Percentiles rank a stretch among this genome's conserved stretches.
These are phyloP conservation scores for Tethea ocularis DNA, from an alignment of 2,888 invertebrate species.

Conservation along the genomic window DNA sequence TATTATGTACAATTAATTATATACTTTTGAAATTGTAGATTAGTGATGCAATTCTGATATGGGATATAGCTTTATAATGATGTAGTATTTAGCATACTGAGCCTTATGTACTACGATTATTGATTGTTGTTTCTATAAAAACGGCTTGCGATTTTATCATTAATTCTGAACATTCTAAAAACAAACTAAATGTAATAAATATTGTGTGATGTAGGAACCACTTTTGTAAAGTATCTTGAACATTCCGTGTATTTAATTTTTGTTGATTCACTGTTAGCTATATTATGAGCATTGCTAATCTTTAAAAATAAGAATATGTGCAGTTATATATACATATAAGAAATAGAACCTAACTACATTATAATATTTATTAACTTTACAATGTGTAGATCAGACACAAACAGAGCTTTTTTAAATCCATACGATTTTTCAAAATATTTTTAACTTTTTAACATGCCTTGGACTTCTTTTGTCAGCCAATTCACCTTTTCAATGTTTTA, in stretches of 20 bases:
- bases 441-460: neutral
- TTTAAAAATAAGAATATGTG: constrained; percentile 22
- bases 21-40: constrained; percentile 52
- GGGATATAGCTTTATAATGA: constrained; percentile 88
- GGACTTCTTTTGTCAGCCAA: neutral
- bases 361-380: neutral
- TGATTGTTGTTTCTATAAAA: constrained; percentile 51
- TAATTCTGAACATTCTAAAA: constrained; percentile 11
- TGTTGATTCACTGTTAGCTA: neutral
- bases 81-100: constrained; percentile 69
- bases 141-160: constrained; percentile 48
- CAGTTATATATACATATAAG: constrained; percentile 22
- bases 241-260: constrained; percentile 8
- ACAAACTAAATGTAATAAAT: constrained; percentile 8
- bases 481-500: neutral
- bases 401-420: constrained; percentile 33
- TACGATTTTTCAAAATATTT: constrained; percentile 20
- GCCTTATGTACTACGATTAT: constrained; percentile 63
- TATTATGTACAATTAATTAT: constrained; percentile 18
- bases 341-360: neutral
- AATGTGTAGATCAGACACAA: constrained; percentile 7
- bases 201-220: neutral
- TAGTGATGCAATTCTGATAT: constrained; percentile 73
- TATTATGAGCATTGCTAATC: constrained; percentile 22
- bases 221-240: constrained; percentile 2